Base-by-base conservation (phyloP, 2,888 invertebrate species). In the Galerucella calmariensis region DNA sequence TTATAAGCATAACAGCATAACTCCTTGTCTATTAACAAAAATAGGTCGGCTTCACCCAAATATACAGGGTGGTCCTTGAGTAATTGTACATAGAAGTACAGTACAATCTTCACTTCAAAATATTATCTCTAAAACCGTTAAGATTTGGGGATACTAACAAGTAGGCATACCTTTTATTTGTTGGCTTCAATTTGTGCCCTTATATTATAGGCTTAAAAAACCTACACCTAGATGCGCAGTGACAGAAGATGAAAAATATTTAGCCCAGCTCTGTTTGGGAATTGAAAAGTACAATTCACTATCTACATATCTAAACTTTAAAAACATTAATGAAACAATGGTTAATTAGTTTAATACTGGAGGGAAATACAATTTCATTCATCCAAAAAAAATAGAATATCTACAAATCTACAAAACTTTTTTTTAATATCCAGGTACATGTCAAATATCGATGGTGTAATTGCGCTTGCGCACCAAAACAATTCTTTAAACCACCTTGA, bases 231-330 rank as follows among this genome's bases (percentile, higher is more conserved):
- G 14, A 59, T 24, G 24, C 0, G 24, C 0, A 5, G 10, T 20
- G 20, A 59, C 2, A 35, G 8, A 9, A 27, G n/a, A 63, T 44
- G 8, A 41, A 41, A 44, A 16, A 35, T 16, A 35, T 63, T 63
- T 63, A 63, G 46, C 63, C 46, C 63, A 44, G 44, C 63, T 63
- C 63, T 63, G 63, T 63, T 63, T 16, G 1, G 63, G 63, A 63
- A 44, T 63, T 4, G 14, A 61, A 61, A 61, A 61, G 27, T 61
- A 35, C 61, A 61, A 61, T 61, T 61, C 35, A 61, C 35, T 61
- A 61, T 16, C n/a, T 53, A n/a, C 53, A 1, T 27, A 53, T 53
- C 53, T 53, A 53, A 53, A 53, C 16, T 53, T 9, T 2, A 9
- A 16, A 53, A 53, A 48, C 4, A 5, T 12, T 12, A 12, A 48